Evolutionary conservation across 2,113 vertebrate species (phyloP).

Genomic region (Caloenas nicobarica): DNA sequence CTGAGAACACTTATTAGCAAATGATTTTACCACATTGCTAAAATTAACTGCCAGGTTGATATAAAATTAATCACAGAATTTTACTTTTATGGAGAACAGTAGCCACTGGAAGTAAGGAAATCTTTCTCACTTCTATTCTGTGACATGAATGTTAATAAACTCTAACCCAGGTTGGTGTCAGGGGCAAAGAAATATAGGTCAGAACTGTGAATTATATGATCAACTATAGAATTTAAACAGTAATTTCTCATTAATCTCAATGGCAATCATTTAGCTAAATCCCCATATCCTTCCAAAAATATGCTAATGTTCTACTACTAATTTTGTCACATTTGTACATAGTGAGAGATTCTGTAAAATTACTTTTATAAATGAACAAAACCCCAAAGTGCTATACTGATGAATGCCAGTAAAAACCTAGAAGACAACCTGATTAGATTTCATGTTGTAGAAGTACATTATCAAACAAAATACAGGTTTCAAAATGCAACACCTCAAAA

Average conservation of each 20-base stretch:
- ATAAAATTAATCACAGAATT: not conserved
- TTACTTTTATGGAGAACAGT: not conserved
- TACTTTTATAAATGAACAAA: not conserved
- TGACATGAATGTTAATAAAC: not conserved
- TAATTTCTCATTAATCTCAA: not conserved
- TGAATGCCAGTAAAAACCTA: not conserved
- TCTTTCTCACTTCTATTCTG: not conserved
- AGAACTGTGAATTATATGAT: not conserved
- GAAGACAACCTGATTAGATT: constrained; percentile 3
- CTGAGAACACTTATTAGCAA: not conserved
- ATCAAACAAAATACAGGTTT: constrained; percentile 26
- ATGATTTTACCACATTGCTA: not conserved
- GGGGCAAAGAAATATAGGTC: not conserved
- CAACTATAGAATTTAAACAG: not conserved
- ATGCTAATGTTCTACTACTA: not conserved
- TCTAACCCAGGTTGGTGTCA: not conserved
- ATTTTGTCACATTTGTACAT: not conserved
- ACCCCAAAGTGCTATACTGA: not conserved
- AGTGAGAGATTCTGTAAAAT: not conserved
- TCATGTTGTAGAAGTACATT: not conserved
- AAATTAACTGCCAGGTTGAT: not conserved
- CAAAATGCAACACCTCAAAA: constrained; percentile 22
- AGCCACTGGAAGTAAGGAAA: not conserved
- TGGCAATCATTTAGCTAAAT: not conserved
- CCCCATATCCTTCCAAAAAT: not conserved